A percentile compares a stretch with the other conserved stretches of the same genome.
Evolutionary conservation across 2,113 vertebrate species (phyloP).

Genomic region (Macaca nemestrina): DNA sequence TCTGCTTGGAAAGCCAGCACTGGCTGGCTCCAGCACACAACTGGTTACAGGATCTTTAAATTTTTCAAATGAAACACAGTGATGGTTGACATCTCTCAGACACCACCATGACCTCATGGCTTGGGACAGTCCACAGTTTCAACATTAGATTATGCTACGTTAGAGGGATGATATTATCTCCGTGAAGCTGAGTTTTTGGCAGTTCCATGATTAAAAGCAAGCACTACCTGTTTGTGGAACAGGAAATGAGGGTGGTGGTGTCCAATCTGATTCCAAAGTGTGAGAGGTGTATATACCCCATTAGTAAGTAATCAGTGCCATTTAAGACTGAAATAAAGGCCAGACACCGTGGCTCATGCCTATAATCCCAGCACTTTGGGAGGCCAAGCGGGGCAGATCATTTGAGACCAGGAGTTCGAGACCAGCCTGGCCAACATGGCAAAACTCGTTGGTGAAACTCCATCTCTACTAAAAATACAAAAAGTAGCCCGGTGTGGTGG

Average conservation of each 20-base stretch:
- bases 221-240: neutral
- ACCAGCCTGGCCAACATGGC: no score
- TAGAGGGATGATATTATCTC: neutral
- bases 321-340: neutral
- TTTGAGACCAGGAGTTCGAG: no score
- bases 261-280: neutral
- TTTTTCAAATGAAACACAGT: neutral
- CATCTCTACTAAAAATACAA: no score
- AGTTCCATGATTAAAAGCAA: neutral
- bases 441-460: no score
- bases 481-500: no score
- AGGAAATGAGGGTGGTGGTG: neutral
- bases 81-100: neutral
- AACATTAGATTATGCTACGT: rapidly evolving
- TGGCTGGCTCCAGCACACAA: neutral
- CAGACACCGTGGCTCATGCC: no score
- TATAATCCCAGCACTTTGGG: no score
- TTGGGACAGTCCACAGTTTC: neutral
- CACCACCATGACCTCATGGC: no score
- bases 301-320: neutral
- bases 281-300: neutral
- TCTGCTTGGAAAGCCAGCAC: neutral
- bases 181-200: neutral
- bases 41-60: neutral
- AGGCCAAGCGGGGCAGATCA: no score